These are phyloP conservation scores for Drosophila ambigua DNA, from an alignment of 1,140 invertebrate genomes.

Conservation along the genomic window DNA sequence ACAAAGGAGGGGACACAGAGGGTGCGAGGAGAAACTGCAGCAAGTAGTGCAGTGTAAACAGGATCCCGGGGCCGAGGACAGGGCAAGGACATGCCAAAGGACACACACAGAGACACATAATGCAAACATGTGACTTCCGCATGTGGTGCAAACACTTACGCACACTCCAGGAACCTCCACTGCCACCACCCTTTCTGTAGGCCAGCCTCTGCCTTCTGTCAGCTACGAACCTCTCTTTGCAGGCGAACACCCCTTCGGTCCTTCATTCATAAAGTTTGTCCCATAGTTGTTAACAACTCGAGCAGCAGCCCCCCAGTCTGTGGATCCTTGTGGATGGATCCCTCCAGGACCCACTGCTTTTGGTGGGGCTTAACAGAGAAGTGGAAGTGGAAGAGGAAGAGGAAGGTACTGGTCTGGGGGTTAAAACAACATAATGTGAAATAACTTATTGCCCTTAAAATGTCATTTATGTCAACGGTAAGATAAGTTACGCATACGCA, in stretches of 20 bases:
- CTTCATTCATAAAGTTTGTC: slow-evolving; percentile 76
- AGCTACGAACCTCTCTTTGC: slow-evolving; percentile 17
- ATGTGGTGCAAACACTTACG: slow-evolving; percentile 79
- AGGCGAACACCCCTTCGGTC: too few relatives aligned
- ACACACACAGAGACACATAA: slow-evolving; percentile 75
- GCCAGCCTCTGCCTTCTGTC: too few relatives aligned
- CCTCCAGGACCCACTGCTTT: slow-evolving; percentile 5
- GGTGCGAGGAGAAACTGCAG: slow-evolving; percentile 37
- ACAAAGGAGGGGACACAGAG: slow-evolving; percentile 1
- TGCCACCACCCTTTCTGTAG: too few relatives aligned
- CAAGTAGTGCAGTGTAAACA: slow-evolving; percentile 71
- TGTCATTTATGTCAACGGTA: slow-evolving; percentile 81
- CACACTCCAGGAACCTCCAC: slow-evolving; percentile 26
- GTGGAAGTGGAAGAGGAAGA: too few relatives aligned
- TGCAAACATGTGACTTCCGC: slow-evolving; percentile 82
- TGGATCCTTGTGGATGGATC: slow-evolving; percentile 31
- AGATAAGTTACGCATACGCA: slow-evolving; percentile 80
- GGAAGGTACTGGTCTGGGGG: background rate
- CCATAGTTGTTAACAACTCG: slow-evolving; percentile 81
- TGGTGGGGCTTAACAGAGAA: too few relatives aligned
- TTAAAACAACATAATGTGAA: slow-evolving; percentile 73
- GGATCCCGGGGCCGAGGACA: slow-evolving; percentile 29
- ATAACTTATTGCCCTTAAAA: slow-evolving; percentile 83
- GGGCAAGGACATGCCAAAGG: slow-evolving; percentile 79
- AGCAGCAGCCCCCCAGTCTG: slow-evolving; percentile 49